phyloP scores from a whole-genome alignment of 2,113 vertebrate genomes.

The Neofelis nebulosa region DNA sequence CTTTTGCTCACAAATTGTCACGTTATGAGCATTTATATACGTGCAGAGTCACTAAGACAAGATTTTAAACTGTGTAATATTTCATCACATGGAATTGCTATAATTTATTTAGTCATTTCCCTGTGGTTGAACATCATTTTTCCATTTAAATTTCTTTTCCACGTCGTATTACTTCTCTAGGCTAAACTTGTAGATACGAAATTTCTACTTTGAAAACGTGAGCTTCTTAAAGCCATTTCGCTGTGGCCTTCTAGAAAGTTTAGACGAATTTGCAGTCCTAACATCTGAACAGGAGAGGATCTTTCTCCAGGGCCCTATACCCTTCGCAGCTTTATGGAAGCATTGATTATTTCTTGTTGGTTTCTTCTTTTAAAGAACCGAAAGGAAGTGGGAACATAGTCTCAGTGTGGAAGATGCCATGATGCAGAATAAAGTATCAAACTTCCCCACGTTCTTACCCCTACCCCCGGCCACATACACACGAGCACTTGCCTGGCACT shows the following conservation, averaged over 20 bases:
- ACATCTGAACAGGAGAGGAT: neutral
- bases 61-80: neutral
- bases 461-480: rapidly evolving
- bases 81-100: neutral
- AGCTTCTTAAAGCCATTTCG: neutral
- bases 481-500: rapidly evolving
- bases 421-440: neutral
- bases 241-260: neutral
- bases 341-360: too few relatives aligned
- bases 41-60: neutral
- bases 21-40: neutral
- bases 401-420: neutral
- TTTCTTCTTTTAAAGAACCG: neutral
- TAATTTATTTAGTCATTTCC: neutral
- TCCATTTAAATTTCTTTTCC: neutral
- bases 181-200: neutral
- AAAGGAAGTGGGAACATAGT: neutral
- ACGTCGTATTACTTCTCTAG: neutral
- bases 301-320: too few relatives aligned
- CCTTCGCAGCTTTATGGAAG: neutral
- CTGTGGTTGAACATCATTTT: neutral
- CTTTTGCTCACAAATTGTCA: neutral
- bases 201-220: neutral
- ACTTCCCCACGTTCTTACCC: too few relatives aligned
- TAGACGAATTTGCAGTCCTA: too few relatives aligned